Percentiles rank a stretch among this genome's conserved stretches.
These are phyloP conservation scores for Timema podura DNA, from an alignment of 2,888 invertebrate genomes.

Conservation along the genomic window DNA sequence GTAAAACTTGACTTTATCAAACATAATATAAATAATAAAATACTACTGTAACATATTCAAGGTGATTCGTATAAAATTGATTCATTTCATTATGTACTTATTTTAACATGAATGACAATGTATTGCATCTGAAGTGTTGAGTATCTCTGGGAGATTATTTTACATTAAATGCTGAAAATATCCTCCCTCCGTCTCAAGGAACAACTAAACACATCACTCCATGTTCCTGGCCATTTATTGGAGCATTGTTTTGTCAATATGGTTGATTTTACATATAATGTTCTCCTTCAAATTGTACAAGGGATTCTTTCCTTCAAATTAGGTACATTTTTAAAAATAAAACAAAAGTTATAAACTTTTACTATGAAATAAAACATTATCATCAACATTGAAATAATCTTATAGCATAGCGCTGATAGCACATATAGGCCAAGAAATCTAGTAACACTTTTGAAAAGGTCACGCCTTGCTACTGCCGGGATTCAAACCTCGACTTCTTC, in stretches of 20 bases:
- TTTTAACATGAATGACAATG: not conserved
- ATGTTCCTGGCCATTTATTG: not conserved
- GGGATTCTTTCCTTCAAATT: no score
- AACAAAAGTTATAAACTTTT: no score
- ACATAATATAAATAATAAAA: no score
- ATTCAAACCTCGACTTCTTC: no score
- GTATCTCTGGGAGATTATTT: constrained; percentile 3
- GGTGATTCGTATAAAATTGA: not conserved
- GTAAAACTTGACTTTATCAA: no score
- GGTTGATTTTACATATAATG: not conserved
- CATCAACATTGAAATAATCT: no score
- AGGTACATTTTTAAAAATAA: no score
- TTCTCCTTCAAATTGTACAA: constrained; percentile 5
- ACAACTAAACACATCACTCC: not conserved
- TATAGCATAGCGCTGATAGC: no score
- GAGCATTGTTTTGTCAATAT: constrained; percentile 6
- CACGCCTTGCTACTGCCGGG: no score
- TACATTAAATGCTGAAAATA: not conserved
- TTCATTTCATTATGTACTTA: not conserved
- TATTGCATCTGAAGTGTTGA: not conserved
- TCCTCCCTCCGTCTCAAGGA: not conserved
- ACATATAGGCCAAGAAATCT: no score
- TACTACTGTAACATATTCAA: not conserved
- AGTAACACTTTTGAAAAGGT: no score
- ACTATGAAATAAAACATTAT: no score